Base-by-base conservation (phyloP, 2,888 invertebrate species). In the Steinernema carpocapsae region DNA sequence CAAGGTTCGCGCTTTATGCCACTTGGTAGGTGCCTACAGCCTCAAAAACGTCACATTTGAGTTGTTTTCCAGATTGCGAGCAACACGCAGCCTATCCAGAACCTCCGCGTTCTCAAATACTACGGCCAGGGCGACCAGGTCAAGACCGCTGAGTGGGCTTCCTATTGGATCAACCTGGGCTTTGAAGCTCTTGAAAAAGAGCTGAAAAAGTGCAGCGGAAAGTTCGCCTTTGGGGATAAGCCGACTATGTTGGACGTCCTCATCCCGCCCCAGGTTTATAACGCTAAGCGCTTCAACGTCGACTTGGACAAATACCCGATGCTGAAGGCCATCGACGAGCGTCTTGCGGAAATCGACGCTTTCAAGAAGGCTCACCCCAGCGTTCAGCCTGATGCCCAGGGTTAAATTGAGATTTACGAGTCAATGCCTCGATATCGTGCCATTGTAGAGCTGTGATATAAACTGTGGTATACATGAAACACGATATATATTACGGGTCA, bases 241-340 rank as follows among this genome's bases (percentile, higher is more conserved):
- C 92, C 97, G 76, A 94, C 95, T 0, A 89, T 97, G 87, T 97
- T 97, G 3, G 97, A 97, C 89, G 93, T 95, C 86, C 96, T 94
- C 88, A 90, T 97, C 76, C 93, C 97, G 72, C 97, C 97, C 64
- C 97, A 97, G 90, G 93, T 96, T 73, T 94, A 93, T 88, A 95
- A 95, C 90, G 96, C 96, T 37, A 91, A 93, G 88, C 92, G 94
- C 89, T 96, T 95, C 90, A 94, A 94, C 85, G 95, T 97, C 10
- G 94, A 96, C 88, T 90, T 96, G 81, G 91, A 92, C 78, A 92
- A 93, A 0, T 97, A 93, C 88, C 96, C 96, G 2, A 94, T 92
- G 74, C 95, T 97, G 83, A 90, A 92, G 74, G 91, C 94, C 86
- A 93, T 97, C 74, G 93, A 94, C 88, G 91, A 93, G 72, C 93